Base-by-base conservation (phyloP, 2,797 vertebrate species). In the Balearica regulorum region DNA sequence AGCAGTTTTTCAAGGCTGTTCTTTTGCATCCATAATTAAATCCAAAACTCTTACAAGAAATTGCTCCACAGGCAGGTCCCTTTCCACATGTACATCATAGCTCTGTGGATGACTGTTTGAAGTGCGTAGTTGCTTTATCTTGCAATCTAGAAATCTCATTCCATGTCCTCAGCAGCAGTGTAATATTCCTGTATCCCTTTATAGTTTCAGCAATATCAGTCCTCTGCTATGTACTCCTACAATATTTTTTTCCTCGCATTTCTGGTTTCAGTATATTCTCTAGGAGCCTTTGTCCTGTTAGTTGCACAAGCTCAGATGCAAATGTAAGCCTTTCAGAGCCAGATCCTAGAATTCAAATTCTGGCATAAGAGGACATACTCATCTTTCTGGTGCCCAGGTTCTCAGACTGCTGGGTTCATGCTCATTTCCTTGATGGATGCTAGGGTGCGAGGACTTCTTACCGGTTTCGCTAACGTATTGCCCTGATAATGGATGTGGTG, bases 81-180 rank as follows among this genome's bases (percentile, higher is more conserved):
- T 53, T 89, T 91, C 77, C 54, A 41, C 70, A 84, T 11, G 35
- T 60, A 76, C 25, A 64, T 53, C 0, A 0, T 46, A 79, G 58
- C 60, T 44, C 60, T 1, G 39, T 89, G 83, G 75, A 76, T 85
- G 71, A 78, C 28, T 61, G 76, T 75, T 87, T 82, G 58, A 95
- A 91, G 70, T 39, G 70, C 1, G 1, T 44, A 48, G 17, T 62
- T 87, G 73, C 43, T 84, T 29, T 95, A 73, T 87, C 81, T 70
- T 75, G 8, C 65, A 75, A 70, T 88, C 81, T 89, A 54, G 91
- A 92, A 93, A 78, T 69, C n/a, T 93, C 62, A 80, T 77, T 87
- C 69, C 31, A 16, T 44, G 43, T 71, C 83, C 64, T 73, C 78
- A 70, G 48, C 60, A 92, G 64, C 64, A 87, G 18, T 33, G 26